Evolutionary conservation across 1,140 invertebrate genomes (phyloP).

Genomic region (Zaprionus vittiger): DNA sequence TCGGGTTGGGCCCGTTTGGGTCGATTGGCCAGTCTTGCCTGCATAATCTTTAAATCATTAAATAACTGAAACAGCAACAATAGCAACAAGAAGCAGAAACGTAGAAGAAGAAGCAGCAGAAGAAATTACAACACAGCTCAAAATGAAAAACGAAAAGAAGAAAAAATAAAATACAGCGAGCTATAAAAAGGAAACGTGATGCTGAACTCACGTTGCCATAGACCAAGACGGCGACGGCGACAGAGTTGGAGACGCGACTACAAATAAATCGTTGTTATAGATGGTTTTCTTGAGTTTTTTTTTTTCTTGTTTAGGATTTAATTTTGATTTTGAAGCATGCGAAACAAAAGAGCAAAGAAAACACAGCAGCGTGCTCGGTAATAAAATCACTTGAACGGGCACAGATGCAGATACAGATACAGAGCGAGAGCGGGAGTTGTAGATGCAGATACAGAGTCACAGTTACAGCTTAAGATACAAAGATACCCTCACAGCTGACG

Average conservation of each 20-base stretch:
- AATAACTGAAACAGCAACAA: slow-evolving; percentile 70
- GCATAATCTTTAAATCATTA: slow-evolving; percentile 81
- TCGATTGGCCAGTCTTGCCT: slow-evolving; percentile 7
- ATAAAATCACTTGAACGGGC: slow-evolving; percentile 66
- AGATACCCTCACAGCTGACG: slow-evolving; percentile 1
- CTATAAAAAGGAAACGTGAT: slow-evolving; percentile 81
- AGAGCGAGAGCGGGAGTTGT: slow-evolving; percentile 4
- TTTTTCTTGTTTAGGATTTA: slow-evolving; percentile 58
- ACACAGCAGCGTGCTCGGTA: slow-evolving; percentile 40
- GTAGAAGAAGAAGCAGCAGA: slow-evolving; percentile 43
- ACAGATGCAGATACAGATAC: slow-evolving; percentile 12
- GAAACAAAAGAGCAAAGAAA: slow-evolving; percentile 46
- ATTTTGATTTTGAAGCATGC: slow-evolving; percentile 68
- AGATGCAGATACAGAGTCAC: slow-evolving; percentile 21
- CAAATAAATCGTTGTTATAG: slow-evolving; percentile 75
- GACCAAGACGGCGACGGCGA: slow-evolving; percentile 7
- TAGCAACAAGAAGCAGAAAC: slow-evolving; percentile 41
- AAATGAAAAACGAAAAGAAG: slow-evolving; percentile 61
- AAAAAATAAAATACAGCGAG: slow-evolving; percentile 55
- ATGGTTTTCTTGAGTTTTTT: slow-evolving; percentile 20
- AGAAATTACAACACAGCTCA: slow-evolving; percentile 53
- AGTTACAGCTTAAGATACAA: slow-evolving; percentile 14
- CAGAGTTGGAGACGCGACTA: slow-evolving; percentile 15
- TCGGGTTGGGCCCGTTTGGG: slow-evolving; percentile 1
- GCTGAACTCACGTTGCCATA: slow-evolving; percentile 70